Evolutionary conservation across 2,113 vertebrate species (phyloP).

Genomic region (Rynchops niger): DNA sequence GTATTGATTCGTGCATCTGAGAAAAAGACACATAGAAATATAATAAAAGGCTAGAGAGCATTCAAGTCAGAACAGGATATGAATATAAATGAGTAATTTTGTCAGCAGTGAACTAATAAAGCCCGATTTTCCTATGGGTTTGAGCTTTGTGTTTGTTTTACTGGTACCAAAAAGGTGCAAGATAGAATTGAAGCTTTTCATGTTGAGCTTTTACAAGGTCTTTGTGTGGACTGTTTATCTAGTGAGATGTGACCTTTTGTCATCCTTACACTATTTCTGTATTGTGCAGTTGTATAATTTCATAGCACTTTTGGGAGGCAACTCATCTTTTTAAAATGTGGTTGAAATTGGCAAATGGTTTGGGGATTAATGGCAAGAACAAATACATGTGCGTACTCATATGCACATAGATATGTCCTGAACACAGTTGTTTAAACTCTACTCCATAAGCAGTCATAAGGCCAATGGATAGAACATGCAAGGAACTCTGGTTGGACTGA

Average conservation of each 20-base stretch:
- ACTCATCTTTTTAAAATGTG: background rate
- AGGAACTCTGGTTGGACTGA: background rate
- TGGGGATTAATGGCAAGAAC: background rate
- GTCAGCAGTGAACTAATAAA: background rate
- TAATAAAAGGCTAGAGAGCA: background rate
- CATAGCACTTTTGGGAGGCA: background rate
- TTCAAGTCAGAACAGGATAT: background rate
- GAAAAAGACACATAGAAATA: background rate
- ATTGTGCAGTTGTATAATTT: background rate
- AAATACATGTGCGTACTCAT: background rate
- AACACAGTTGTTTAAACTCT: background rate
- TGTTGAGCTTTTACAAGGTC: background rate
- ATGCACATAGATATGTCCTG: fast-evolving
- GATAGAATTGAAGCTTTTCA: background rate
- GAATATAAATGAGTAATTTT: background rate
- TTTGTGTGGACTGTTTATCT: background rate
- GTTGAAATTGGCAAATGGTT: background rate
- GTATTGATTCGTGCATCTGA: background rate
- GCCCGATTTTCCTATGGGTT: background rate
- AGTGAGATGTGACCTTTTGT: background rate
- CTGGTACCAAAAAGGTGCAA: background rate
- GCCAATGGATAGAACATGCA: background rate
- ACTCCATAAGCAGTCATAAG: background rate
- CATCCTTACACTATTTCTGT: background rate
- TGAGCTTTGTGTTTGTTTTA: background rate